Conservation (phyloP, 2,797 vertebrate species). For the Petrocephalus schoutedeni region DNA sequence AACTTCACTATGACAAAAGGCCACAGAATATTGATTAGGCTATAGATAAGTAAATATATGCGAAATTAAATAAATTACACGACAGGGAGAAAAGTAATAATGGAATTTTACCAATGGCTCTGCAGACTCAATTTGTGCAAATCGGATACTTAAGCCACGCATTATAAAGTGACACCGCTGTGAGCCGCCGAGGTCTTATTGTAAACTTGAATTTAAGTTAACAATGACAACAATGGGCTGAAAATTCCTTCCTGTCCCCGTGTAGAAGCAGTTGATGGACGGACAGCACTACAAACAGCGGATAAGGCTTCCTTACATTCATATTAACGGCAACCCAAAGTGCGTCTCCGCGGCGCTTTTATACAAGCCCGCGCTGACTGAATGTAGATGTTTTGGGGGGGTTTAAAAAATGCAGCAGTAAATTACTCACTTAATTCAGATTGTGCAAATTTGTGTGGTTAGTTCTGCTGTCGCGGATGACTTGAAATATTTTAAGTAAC, state of each 20-base stretch:
- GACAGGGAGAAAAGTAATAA: neutral
- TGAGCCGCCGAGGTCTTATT: neutral
- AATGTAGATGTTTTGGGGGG: neutral
- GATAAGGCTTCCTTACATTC: neutral
- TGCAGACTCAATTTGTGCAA: neutral
- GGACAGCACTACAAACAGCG: neutral
- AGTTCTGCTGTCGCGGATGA: neutral
- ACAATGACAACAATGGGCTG: neutral
- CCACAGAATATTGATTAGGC: neutral
- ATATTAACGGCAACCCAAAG: neutral
- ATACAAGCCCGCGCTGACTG: neutral
- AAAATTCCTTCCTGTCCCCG: neutral
- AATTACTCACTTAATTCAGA: neutral
- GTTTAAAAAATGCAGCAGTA: neutral
- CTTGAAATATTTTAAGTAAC: neutral
- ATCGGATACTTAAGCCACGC: neutral
- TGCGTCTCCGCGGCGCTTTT: neutral
- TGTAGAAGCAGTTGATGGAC: neutral
- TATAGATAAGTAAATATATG: neutral
- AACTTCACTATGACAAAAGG: neutral
- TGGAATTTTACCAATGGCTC: neutral
- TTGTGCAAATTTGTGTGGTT: neutral
- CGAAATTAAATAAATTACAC: neutral
- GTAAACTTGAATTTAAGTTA: slow-evolving; percentile 13
- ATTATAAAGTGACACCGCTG: slow-evolving; percentile 2